Base-by-base conservation (phyloP, 2,888 invertebrate species). In the Gymnosoma rotundatum region DNA sequence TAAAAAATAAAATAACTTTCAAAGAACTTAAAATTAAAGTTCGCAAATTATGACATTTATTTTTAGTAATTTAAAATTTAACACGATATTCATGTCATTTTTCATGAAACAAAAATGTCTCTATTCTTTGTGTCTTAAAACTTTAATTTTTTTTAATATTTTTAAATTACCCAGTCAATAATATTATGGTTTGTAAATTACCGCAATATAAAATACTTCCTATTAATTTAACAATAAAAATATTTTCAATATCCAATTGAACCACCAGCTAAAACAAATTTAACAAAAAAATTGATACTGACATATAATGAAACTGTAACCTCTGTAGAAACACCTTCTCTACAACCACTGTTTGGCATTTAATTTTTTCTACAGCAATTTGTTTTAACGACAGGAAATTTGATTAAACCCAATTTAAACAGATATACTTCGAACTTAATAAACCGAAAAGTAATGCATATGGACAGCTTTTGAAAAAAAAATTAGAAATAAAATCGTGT, bases 401-500 rank as follows among this genome's bases (percentile, higher is more conserved):
- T 70, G 81, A 84, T 78, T 75, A 78, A 84, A 84, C 70, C 73
- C 36, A 78, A 70, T 81, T 84, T 74, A 70, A 78, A 58, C 52
- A 50, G 70, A 81, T 18, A 50, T 10, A 42, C 14, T 2, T 14
- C 10, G 66, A 76, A 75, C 58, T 69, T 58, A 76, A 82, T 48
- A 70, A 52, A 58, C 52, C 18, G 45, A 63, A 78, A 52, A 66
- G 12, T 12, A 60, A 18, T 7, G 52, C 25, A 7, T 50, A 60
- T 21, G 18, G 72, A 56, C 56, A n/a, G 12, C 3, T 8, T 16
- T 64, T 74, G 32, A 7, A 32, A 60, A 45, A n/a, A 4, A 1
- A 9, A 54, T 12, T 1, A 1, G 5, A 54, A 50, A 75, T 70
- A 76, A 83, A 85, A 82, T 87, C 88, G 87, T 88, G 88, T 86